These are phyloP conservation scores for Dreissena polymorpha DNA, from an alignment of 1,140 invertebrate species.

Conservation along the genomic window DNA sequence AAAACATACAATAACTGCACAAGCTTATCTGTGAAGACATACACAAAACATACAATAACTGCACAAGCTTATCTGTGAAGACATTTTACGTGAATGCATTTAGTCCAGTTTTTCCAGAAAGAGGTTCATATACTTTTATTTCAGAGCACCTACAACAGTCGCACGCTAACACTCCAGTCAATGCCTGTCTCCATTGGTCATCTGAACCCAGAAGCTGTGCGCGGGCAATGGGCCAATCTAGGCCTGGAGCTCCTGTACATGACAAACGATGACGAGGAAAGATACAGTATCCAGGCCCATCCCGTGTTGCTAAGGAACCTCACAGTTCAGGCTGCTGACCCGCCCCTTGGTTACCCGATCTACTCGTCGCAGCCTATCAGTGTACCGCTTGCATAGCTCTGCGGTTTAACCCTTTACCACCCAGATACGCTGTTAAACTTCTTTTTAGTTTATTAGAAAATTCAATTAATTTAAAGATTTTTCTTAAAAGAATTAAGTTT, in stretches of 20 bases:
- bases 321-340: constrained; percentile 82
- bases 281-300: constrained; percentile 83
- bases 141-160: constrained; percentile 79
- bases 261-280: constrained; percentile 83
- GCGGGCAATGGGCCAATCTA: constrained; percentile 82
- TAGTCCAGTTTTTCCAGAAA: no score
- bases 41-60: no score
- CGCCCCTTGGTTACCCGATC: constrained; percentile 82
- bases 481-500: no score
- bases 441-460: no score
- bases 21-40: no score
- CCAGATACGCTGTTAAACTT: no score
- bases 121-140: constrained; percentile 42
- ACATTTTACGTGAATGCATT: no score
- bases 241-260: constrained; percentile 82
- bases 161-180: constrained; percentile 78
- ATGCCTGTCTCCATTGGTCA: constrained; percentile 78
- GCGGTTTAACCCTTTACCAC: not conserved
- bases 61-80: no score
- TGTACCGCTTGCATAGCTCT: constrained; percentile 55
- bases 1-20: no score
- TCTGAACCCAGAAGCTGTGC: constrained; percentile 79
- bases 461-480: no score
- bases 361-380: constrained; percentile 78
- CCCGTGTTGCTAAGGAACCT: constrained; percentile 81